Conservation (phyloP, 2,888 invertebrate genomes). For the Spilosoma lubricipeda region DNA sequence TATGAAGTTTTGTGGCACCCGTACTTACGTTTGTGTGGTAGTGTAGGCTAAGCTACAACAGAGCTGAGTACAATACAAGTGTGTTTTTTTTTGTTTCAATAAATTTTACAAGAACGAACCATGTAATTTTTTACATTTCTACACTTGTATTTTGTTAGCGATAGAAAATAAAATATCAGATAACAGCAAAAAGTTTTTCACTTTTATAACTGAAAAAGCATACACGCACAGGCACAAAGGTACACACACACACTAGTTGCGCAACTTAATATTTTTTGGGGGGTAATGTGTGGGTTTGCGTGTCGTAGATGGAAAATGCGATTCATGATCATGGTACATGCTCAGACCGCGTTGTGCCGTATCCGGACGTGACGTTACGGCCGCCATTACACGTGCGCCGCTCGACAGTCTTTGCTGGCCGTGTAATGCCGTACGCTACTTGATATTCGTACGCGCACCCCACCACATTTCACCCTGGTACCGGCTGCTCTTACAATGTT, state of each 20-base stretch:
- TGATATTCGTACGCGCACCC: constrained; percentile 72
- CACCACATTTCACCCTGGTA: constrained; percentile 77
- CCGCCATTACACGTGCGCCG: constrained; percentile 66
- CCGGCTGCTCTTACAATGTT: constrained; percentile 73
- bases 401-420: constrained; percentile 41
- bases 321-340: constrained; percentile 68
- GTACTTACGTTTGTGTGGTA: constrained; percentile 13
- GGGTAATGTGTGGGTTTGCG: constrained; percentile 51
- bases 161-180: not conserved
- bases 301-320: constrained; percentile 57
- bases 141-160: not conserved
- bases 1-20: constrained; percentile 23
- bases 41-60: not conserved
- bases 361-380: constrained; percentile 74
- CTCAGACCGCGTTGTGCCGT: constrained; percentile 56
- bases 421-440: constrained; percentile 63
- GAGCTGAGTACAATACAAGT: too few species aligned
- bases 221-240: not conserved
- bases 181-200: not conserved
- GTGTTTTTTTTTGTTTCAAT: too few species aligned
- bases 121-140: not conserved
- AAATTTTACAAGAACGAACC: not conserved
- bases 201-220: not conserved
- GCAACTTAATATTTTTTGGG: constrained; percentile 30
- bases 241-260: not conserved